phyloP scores from a whole-genome alignment of 2,888 invertebrate genomes.

The Orchesella flavescens region DNA sequence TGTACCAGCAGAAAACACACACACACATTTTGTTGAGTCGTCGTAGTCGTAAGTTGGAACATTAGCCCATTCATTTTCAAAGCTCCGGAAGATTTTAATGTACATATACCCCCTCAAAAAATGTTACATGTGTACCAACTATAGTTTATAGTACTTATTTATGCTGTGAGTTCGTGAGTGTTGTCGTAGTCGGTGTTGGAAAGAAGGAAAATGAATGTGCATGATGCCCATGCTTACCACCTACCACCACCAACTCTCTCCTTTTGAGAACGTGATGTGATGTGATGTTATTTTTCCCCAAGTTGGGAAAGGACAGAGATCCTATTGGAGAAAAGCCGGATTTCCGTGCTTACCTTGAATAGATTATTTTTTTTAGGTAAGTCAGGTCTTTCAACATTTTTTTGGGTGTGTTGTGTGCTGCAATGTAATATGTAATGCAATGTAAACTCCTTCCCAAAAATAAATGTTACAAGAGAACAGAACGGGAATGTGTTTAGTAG shows the following conservation, averaged over 20 bases:
- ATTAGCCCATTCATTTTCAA: slow-evolving; percentile 56
- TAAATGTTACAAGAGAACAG: slow-evolving; percentile 31
- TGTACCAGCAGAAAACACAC: no score
- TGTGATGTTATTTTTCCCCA: no score
- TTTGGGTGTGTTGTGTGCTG: slow-evolving; percentile 15
- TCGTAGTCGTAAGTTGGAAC: slow-evolving; percentile 19
- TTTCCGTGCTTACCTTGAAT: slow-evolving; percentile 61
- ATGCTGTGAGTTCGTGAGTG: no score
- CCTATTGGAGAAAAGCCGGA: slow-evolving; percentile 40
- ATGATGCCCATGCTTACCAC: background rate
- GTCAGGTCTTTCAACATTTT: slow-evolving; percentile 7
- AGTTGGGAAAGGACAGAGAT: background rate
- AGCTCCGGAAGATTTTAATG: slow-evolving; percentile 55
- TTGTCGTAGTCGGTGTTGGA: no score
- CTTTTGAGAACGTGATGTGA: no score
- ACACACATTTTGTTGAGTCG: no score
- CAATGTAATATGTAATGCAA: no score
- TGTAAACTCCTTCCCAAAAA: background rate
- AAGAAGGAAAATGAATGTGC: background rate
- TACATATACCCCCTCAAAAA: background rate
- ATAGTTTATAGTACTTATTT: no score
- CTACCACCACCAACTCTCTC: no score
- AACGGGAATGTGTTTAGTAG: no score
- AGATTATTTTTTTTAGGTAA: slow-evolving; percentile 20
- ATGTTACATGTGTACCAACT: no score